Evolutionary conservation across 2,113 vertebrate genomes (phyloP).

Genomic region (Dryoscopus gambensis): DNA sequence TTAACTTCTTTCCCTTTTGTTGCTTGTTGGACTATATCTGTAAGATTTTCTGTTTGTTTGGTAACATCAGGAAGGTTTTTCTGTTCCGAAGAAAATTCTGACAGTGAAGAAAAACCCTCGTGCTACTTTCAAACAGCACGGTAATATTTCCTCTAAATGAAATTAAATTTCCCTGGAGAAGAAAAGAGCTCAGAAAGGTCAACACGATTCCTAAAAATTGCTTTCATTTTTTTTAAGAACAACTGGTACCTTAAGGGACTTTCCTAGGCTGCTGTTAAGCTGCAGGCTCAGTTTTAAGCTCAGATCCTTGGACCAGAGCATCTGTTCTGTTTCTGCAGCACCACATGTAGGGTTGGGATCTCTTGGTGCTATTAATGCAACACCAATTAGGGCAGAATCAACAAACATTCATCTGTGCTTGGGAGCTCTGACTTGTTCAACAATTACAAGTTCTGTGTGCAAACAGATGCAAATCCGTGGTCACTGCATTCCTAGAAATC

Average conservation of each 20-base stretch:
- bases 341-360: neutral
- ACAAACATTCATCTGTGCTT: neutral
- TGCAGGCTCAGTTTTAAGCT: neutral
- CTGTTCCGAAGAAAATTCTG: neutral
- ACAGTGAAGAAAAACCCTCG: neutral
- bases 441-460: neutral
- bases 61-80: neutral
- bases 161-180: constrained; percentile 23
- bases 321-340: neutral
- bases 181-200: neutral
- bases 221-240: neutral
- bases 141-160: neutral
- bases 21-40: neutral
- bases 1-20: neutral
- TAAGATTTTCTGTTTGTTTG: neutral
- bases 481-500: neutral
- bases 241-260: neutral
- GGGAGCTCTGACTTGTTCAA: neutral
- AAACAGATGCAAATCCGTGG: neutral
- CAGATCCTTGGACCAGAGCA: neutral
- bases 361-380: neutral
- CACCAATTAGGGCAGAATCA: neutral
- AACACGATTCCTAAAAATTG: neutral
- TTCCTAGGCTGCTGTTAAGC: neutral
- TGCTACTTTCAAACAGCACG: neutral